Percentiles rank a stretch among this genome's conserved stretches.
Evolutionary conservation across 2,113 vertebrate genomes (phyloP).

Genomic region (Himantopus leucocephalus): DNA sequence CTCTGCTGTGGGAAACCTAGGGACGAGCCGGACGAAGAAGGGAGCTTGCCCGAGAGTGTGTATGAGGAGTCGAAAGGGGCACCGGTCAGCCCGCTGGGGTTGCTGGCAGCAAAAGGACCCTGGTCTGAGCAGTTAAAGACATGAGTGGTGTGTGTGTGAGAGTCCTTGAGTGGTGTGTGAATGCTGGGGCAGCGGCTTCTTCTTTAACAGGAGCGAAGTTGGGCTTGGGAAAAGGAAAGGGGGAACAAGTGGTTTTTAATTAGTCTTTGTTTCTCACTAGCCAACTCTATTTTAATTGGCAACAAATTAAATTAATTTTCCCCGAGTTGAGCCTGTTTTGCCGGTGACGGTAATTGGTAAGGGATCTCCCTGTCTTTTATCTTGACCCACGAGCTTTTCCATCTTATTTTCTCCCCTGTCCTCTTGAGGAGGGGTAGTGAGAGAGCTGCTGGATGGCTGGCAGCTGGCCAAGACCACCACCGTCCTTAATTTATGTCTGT

Average conservation of each 20-base stretch:
- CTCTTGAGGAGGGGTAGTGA: background rate
- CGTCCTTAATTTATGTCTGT: background rate
- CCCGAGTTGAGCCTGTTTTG: background rate
- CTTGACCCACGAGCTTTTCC: background rate
- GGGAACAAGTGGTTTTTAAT: background rate
- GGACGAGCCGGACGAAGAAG: background rate
- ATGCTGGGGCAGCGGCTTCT: background rate
- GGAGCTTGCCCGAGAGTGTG: background rate
- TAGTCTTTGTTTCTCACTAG: background rate
- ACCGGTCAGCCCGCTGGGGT: background rate
- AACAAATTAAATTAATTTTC: background rate
- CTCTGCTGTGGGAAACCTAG: background rate
- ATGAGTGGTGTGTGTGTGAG: background rate
- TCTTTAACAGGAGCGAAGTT: background rate
- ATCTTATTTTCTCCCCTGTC: background rate
- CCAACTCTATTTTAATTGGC: background rate
- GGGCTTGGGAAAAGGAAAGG: background rate
- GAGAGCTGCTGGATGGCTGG: background rate
- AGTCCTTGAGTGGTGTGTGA: background rate
- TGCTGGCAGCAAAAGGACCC: background rate
- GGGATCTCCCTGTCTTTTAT: background rate
- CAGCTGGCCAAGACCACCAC: background rate
- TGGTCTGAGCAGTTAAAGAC: background rate
- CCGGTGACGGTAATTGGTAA: background rate
- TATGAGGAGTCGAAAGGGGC: background rate